Base-by-base conservation (phyloP, 2,113 vertebrate genomes). In the Phodopus roborovskii region DNA sequence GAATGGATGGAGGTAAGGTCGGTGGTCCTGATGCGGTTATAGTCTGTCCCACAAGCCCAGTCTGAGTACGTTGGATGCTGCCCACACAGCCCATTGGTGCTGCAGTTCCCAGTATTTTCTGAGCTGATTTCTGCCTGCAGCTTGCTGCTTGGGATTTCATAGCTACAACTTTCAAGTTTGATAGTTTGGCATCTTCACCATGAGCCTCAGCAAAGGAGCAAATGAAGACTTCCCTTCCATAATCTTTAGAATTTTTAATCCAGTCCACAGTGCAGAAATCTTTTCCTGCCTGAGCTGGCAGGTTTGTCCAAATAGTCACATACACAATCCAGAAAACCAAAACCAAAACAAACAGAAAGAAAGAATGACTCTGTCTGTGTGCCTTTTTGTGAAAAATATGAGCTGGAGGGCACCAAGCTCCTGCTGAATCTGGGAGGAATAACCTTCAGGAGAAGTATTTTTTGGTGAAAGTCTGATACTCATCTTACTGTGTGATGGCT, bases 11-110 rank as follows among this genome's bases (percentile, higher is more conserved):
- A 16, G 53, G 39, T 10, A 7, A 81, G 7, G 53, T 74, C 84
- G 19, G 50, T 62, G 19, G 50, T 68, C 74, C 75, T 6, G 39
- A 66, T 50, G 68, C 53, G 6, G 10, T 50, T 39, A 26, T 0
- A 30, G 42, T n/a, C 62, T 93, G 17, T 78, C 90, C 84, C 45
- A 39, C 19, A 2, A 10, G n/a, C 45, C 28, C 45, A 12, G 17
- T 10, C 74, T 19, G 42, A 89, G 83, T 39, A 48, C 71, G 88
- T 66, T 58, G 83, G 73, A 60, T 58, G 71, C 75, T 36, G 78
- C 36, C 91, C 88, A 53, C 75, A 64, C n/a, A 87, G 78, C 73
- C 94, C 87, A 81, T 50, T 88, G 70, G 71, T 83, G 70, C n/a
- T 81, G 62, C 13, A 45, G 42, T 68, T 48, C 36, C 70, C 42